Conservation (phyloP, 2,888 invertebrate species). For the Caenorhabditis angaria region DNA sequence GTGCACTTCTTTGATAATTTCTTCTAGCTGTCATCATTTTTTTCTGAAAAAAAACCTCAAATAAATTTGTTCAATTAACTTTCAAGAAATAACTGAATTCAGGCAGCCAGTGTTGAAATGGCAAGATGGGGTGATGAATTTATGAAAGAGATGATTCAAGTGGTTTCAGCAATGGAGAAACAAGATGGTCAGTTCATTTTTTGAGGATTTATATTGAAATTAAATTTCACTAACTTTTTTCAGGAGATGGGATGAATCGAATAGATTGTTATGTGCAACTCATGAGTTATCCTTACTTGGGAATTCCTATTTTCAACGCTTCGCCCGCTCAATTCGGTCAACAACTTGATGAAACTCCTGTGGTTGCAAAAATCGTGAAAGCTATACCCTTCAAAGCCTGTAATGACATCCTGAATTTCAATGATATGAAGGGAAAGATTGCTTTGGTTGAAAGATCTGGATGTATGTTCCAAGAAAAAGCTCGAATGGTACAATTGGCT, state of each 20-base stretch:
- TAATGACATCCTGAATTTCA: constrained; percentile 77
- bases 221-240: not conserved
- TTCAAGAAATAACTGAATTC: constrained; percentile 30
- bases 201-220: not conserved
- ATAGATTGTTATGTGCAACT: constrained; percentile 77
- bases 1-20: constrained; percentile 9
- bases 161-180: constrained; percentile 78
- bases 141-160: constrained; percentile 95
- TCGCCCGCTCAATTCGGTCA: constrained; percentile 75
- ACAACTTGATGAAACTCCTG: constrained; percentile 5
- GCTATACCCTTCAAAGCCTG: constrained; percentile 81
- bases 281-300: constrained; percentile 74
- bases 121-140: constrained; percentile 91
- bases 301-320: constrained; percentile 73
- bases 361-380: constrained; percentile 77
- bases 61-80: not conserved
- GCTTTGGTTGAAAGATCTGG: constrained; percentile 88
- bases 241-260: not conserved
- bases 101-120: constrained; percentile 87
- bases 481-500: constrained; percentile 81
- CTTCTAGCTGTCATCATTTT: constrained; percentile 13
- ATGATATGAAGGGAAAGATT: constrained; percentile 80
- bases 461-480: constrained; percentile 84
- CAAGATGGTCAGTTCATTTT: no score
- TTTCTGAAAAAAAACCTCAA: constrained; percentile 15